phyloP scores from a whole-genome alignment of 2,888 invertebrate genomes.

The Paralinhomoeus sp. region DNA sequence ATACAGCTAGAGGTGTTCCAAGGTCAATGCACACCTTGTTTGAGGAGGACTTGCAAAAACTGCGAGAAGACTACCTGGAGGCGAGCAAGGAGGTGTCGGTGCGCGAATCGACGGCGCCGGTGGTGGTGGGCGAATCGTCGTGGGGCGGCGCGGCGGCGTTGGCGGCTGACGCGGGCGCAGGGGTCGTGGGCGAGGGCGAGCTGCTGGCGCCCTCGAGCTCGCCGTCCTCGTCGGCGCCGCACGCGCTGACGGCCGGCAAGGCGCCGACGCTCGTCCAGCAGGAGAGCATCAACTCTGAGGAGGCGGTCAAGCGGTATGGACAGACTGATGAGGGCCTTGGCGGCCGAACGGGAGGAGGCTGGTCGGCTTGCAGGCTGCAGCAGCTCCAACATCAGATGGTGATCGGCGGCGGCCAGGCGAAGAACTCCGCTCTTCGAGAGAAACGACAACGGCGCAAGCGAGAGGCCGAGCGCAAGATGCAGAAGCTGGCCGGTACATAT shows the following conservation, averaged over 20 bases:
- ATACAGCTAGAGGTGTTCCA: no score
- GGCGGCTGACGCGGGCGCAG: no score
- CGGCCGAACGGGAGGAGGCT: neutral
- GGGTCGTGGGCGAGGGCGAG: no score
- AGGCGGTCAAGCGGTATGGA: neutral
- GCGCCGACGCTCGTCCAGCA: neutral
- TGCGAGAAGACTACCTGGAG: no score
- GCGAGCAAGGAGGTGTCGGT: no score
- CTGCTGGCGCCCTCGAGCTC: no score
- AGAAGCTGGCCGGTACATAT: slow-evolving; percentile 22
- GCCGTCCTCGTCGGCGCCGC: neutral
- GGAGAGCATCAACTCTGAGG: no score
- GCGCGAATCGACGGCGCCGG: no score
- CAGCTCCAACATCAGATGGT: slow-evolving; percentile 49
- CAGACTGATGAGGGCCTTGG: neutral
- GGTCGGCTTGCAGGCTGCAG: slow-evolving; percentile 30
- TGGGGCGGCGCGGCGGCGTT: no score
- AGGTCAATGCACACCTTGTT: no score
- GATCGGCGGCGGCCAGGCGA: slow-evolving; percentile 46
- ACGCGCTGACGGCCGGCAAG: slow-evolving; percentile 8
- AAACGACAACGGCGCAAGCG: slow-evolving; percentile 42
- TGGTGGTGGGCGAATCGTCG: no score
- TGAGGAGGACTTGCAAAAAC: no score
- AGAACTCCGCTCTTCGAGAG: slow-evolving; percentile 47
- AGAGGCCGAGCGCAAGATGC: slow-evolving; percentile 40